Evolutionary conservation across 2,888 invertebrate genomes (phyloP).

Genomic region (Electrophaes corylata): DNA sequence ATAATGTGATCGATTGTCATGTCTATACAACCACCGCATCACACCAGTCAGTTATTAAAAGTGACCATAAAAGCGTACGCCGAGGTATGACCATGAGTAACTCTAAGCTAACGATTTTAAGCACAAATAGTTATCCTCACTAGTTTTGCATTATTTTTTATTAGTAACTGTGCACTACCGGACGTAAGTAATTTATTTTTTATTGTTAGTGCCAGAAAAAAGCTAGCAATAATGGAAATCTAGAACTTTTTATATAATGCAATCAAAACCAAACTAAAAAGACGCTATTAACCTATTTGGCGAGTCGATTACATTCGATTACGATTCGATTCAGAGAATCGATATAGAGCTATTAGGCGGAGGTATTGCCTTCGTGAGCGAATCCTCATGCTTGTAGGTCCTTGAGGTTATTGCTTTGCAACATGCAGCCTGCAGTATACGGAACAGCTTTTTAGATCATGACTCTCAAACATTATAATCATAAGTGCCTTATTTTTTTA

Average conservation of each 20-base stretch:
- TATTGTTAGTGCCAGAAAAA: neutral
- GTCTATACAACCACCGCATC: too few relatives aligned
- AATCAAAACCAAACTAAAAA: constrained; percentile 25
- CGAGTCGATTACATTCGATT: constrained; percentile 38
- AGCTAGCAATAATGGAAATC: neutral
- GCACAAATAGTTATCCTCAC: too few relatives aligned
- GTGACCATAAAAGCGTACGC: too few relatives aligned
- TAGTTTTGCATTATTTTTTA: neutral
- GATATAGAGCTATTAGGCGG: constrained; percentile 46
- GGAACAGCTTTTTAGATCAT: too few relatives aligned
- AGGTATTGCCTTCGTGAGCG: constrained; percentile 46
- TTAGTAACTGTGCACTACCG: neutral
- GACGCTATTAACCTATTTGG: constrained; percentile 41
- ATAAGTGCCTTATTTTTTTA: too few relatives aligned
- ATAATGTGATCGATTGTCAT: too few relatives aligned
- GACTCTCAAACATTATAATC: neutral
- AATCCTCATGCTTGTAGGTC: constrained; percentile 41
- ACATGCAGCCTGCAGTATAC: constrained; percentile 5
- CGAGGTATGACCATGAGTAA: too few relatives aligned
- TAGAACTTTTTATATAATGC: constrained; percentile 9
- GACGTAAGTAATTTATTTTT: neutral
- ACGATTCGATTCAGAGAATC: constrained; percentile 44
- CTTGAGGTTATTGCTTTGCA: constrained; percentile 15
- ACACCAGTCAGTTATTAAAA: too few relatives aligned
- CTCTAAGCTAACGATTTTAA: too few relatives aligned